Evolutionary conservation across 2,888 invertebrate species (phyloP).

Genomic region (Amblyjoppa proteus): DNA sequence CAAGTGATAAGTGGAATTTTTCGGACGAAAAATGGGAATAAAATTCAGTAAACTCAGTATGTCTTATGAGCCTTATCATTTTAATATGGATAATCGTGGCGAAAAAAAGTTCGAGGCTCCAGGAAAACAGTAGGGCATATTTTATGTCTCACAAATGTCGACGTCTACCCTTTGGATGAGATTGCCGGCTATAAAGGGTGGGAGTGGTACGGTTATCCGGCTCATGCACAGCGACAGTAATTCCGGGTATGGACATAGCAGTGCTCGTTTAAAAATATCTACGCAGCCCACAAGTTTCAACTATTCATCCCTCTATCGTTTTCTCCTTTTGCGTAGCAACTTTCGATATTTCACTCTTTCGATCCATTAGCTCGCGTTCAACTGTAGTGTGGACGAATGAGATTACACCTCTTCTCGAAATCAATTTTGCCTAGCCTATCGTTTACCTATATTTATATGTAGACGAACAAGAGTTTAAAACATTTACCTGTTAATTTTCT

Average conservation of each 20-base stretch:
- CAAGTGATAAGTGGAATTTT: no score
- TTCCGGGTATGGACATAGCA: neutral
- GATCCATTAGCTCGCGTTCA: neutral
- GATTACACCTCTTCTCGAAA: constrained; percentile 1
- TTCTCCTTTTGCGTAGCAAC: neutral
- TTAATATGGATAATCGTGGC: constrained; percentile 11
- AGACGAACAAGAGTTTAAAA: no score
- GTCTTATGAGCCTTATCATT: constrained; percentile 43
- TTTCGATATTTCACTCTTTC: neutral
- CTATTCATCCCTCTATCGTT: neutral
- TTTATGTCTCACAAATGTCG: constrained; percentile 63
- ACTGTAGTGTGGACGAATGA: neutral
- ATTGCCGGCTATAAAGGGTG: constrained; percentile 32
- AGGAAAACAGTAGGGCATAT: constrained; percentile 58
- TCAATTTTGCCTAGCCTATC: neutral
- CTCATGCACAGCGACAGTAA: constrained; percentile 14
- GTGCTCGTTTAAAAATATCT: constrained; percentile 29
- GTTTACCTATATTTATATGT: neutral
- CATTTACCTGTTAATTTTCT: no score
- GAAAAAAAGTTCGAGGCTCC: constrained; percentile 27
- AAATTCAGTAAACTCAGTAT: constrained; percentile 8
- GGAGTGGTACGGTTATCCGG: constrained; percentile 43
- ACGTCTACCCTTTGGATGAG: constrained; percentile 56
- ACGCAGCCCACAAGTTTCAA: constrained; percentile 4
- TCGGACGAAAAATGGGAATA: neutral